Percentiles rank a stretch among this genome's conserved stretches.
phyloP scores from a whole-genome alignment of 2,797 vertebrate species.

The Centropyge bicolor region DNA sequence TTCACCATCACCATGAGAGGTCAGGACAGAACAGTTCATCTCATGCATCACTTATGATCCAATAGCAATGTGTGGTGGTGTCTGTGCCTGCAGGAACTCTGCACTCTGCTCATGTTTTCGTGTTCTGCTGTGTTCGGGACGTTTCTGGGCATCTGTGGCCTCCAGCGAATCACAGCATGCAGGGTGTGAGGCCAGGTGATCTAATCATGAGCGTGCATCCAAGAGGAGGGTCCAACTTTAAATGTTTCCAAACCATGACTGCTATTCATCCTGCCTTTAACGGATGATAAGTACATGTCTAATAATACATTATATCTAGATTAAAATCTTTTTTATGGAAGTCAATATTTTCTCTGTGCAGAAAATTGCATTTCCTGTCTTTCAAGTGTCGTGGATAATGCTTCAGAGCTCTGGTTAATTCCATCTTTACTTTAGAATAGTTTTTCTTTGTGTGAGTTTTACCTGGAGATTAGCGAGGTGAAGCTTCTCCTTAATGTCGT shows the following conservation, averaged over 20 bases:
- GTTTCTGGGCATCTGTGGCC: too few relatives aligned
- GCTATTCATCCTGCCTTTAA: not conserved
- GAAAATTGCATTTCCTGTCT: not conserved
- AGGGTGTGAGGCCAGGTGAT: too few relatives aligned
- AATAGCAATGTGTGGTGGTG: too few relatives aligned
- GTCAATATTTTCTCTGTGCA: not conserved
- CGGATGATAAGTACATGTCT: not conserved
- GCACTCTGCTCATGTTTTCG: too few relatives aligned
- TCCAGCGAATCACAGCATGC: too few relatives aligned
- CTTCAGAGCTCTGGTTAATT: not conserved
- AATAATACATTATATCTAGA: not conserved
- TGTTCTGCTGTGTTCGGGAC: too few relatives aligned
- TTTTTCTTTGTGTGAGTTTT: conserved; percentile 57
- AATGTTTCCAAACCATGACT: not conserved
- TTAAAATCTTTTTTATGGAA: not conserved
- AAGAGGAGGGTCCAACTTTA: not conserved
- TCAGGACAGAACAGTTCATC: not conserved
- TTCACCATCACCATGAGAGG: conserved; percentile 28
- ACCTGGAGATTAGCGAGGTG: conserved; percentile 88
- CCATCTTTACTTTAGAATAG: not conserved
- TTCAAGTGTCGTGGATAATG: not conserved
- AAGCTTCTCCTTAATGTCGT: conserved; percentile 92
- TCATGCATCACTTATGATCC: too few relatives aligned
- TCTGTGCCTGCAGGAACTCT: too few relatives aligned
- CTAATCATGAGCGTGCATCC: too few relatives aligned